A percentile compares a stretch with the other conserved stretches of the same genome.
These are phyloP conservation scores for Archegozetes longisetosus DNA, from an alignment of 1,140 invertebrate genomes.

Conservation along the genomic window DNA sequence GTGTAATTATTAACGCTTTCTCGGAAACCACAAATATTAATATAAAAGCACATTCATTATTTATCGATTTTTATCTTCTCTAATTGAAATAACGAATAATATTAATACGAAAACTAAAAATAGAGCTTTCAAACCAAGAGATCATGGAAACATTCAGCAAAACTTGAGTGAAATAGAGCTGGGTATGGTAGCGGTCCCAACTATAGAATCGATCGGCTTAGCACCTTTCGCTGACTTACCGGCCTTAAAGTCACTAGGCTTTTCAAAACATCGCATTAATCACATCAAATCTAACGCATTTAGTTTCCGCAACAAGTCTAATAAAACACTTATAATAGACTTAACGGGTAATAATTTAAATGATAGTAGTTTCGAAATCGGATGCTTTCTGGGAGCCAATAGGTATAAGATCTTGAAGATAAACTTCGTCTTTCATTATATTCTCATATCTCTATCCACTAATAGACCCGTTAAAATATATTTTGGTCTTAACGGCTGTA, in stretches of 20 bases:
- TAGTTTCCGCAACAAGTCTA: background rate
- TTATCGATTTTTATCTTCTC: no score
- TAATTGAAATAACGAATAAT: background rate
- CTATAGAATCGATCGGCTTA: background rate
- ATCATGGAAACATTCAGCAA: background rate
- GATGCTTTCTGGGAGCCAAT: background rate
- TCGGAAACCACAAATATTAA: no score
- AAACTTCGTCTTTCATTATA: background rate
- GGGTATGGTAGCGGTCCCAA: background rate
- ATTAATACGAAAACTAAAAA: background rate
- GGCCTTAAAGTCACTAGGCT: background rate
- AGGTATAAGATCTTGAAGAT: background rate
- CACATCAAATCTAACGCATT: slow-evolving; percentile 1
- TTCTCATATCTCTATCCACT: no score
- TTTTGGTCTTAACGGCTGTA: slow-evolving; percentile 8
- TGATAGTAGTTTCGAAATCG: slow-evolving; percentile 1
- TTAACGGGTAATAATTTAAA: slow-evolving; percentile 7
- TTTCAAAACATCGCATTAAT: background rate
- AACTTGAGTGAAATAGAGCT: background rate
- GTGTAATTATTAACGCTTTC: no score
- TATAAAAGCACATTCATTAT: no score
- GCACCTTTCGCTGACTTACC: slow-evolving; percentile 3
- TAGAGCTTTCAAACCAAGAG: background rate
- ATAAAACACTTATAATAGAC: slow-evolving; percentile 7
- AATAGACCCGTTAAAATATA: background rate